Base-by-base conservation (phyloP, 2,888 invertebrate species). In the Ashinkailepas kermadecensis region DNA sequence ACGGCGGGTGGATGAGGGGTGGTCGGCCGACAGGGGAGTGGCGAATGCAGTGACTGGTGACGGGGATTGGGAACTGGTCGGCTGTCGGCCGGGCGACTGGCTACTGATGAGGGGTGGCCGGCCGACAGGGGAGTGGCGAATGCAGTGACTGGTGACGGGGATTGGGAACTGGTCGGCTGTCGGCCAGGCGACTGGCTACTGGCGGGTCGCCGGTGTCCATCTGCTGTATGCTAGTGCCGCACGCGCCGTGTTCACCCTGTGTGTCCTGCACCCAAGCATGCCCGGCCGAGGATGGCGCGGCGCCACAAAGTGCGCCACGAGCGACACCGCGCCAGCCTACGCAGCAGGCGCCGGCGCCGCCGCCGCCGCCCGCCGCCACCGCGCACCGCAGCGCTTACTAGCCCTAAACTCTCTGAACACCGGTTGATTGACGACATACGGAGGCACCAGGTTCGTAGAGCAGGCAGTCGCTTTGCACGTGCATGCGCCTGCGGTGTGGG, bases 221-320 rank as follows among this genome's bases (percentile, higher is more conserved):
- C 12, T 39, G 13, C 13, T 13, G 0, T 2, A 39, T 70, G 70
- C 25, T 70, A 70, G 70, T 7, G 70, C 39, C 25, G 70, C 70
- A 70, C 70, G 70, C 70, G 70, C 70, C 39, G 15, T 70, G 70
- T 39, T 70, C 15, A 70, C 70, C 70, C 70, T 6, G 70, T 70
- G 25, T 70, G 70, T 70, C 70, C 70, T 70, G 70, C 70, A 70
- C 70, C 25, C 39, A 70, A 70, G 70, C 70, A 70, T 70, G 70
- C 70, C 4, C 70, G 70, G 25, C 70, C 15, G 70, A 70, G 70
- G 70, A 39, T 25, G 70, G 70, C 39, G 70, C 12, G 25, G 13
- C 70, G 70, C 10, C 70, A 39, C 39, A 11, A 13, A 7, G 70
- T 70, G 70, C 70, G 70, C 70, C 70, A 70, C 70, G 70, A 11